Base-by-base conservation (phyloP, 2,888 invertebrate species). In the Gastracanthus pulcherrimus region DNA sequence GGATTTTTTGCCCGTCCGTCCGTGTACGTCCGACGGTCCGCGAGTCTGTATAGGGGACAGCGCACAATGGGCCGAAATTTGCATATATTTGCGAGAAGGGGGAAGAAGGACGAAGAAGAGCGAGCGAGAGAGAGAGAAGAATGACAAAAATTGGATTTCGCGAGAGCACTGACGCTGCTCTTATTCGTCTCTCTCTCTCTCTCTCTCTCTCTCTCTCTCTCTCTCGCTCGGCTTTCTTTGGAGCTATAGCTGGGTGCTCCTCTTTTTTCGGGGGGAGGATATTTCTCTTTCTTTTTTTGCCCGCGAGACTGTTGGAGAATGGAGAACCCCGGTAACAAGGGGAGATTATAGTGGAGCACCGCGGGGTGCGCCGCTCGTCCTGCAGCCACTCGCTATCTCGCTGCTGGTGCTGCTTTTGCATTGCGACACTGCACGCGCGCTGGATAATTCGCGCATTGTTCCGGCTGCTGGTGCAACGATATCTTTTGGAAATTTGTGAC, bases 1-100 rank as follows among this genome's bases (percentile, higher is more conserved):
- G 91, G 84, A 90, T 90, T 88, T 89, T 89, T 89, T 89, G 84
- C 67, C 34, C 62, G 70, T 51, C 64, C 85, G 86, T 86, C 75
- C 26, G 29, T 76, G 36, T 19, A 34, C 11, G n/a, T 19, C 55
- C 19, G 41, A 78, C 48, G n/a, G n/a, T n/a, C n/a, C n/a, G n/a
- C n/a, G n/a, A n/a, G n/a, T n/a, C n/a, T n/a, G n/a, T n/a, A n/a
- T n/a, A 80, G 82, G 80, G 80, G 60, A 9, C 31, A 9, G 13
- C 19, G 45, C 23, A 74, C 79, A 74, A 79, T 74, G 58, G 74
- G n/a, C 29, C 29, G n/a, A 3, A 26, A 80, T 74, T 80, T 74
- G 79, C 79, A 72, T 76, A 55, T 3, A 19, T 36, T 16, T 41
- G 31, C 69, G 34, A 9, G 23, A n/a, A n/a, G n/a, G n/a, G n/a